Conservation (phyloP, 2,113 vertebrate genomes). For the Peromyscus californicus region DNA sequence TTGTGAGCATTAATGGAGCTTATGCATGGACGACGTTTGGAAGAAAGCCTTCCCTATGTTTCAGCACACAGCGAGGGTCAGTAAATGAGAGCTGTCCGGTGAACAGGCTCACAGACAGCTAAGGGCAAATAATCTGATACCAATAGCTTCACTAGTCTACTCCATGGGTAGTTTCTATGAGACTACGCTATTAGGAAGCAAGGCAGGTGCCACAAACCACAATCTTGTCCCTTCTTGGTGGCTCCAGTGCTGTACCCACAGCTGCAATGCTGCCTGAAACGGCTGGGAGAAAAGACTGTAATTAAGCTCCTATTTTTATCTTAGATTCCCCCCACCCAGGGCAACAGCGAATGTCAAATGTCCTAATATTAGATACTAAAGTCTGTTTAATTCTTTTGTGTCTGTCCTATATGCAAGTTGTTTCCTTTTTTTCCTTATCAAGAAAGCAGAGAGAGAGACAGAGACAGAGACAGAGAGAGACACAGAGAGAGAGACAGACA, state of each 20-base stretch:
- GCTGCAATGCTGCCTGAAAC: neutral
- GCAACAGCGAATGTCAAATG: conserved; percentile 8
- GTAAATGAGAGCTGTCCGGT: neutral
- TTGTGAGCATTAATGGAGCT: neutral
- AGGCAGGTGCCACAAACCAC: neutral
- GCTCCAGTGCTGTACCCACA: neutral
- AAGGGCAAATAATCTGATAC: neutral
- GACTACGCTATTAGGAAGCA: neutral
- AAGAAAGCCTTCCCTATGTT: neutral
- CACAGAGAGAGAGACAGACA: neutral
- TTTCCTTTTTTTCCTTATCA: neutral
- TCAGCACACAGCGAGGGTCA: rapidly evolving
- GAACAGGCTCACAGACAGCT: neutral
- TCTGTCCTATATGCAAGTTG: neutral
- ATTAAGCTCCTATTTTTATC: conserved; percentile 41
- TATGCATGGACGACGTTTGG: neutral
- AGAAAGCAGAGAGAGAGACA: neutral
- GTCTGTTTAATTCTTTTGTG: neutral
- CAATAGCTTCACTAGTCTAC: neutral
- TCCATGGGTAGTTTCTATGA: neutral
- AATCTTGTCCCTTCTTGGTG: neutral
- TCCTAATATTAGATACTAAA: conserved; percentile 20
- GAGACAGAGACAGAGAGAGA: neutral
- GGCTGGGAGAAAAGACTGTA: conserved; percentile 22
- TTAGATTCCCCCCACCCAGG: neutral